phyloP scores from a whole-genome alignment of 2,113 vertebrate genomes.

The Catharus fuscescens region DNA sequence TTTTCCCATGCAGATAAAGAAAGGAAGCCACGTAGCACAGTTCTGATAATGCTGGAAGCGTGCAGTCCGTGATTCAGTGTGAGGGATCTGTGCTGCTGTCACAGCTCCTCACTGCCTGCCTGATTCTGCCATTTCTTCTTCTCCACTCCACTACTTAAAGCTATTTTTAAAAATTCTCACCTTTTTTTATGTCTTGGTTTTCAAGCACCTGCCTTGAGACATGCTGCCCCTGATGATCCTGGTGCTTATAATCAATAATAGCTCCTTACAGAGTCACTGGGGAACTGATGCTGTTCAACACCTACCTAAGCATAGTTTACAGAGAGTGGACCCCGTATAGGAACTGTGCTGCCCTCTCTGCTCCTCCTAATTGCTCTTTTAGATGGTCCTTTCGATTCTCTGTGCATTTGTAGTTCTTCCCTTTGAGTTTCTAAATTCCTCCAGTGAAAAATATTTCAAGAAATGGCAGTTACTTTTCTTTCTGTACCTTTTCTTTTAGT shows the following conservation, averaged over 20 bases:
- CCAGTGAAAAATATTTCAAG: neutral
- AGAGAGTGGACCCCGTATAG: neutral
- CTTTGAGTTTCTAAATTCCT: neutral
- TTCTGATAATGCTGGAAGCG: neutral
- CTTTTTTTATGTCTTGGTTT: neutral
- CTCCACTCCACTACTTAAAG: neutral
- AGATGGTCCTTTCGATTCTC: neutral
- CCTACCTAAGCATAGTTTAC: neutral
- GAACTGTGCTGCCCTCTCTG: neutral
- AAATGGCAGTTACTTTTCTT: neutral
- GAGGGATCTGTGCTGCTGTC: accelerated
- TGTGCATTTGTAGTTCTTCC: neutral
- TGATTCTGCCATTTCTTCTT: neutral
- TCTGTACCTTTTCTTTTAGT: neutral
- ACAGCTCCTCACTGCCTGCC: neutral
- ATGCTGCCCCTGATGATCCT: neutral
- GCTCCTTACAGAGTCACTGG: neutral
- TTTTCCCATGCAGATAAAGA: neutral
- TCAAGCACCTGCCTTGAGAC: neutral
- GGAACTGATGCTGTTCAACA: neutral
- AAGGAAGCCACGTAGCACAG: neutral
- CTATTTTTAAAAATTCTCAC: neutral
- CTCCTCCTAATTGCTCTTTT: neutral
- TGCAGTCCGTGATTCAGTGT: accelerated
- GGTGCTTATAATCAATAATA: neutral